Evolutionary conservation across 2,888 invertebrate genomes (phyloP).

Genomic region (Epistrophe grossulariae): DNA sequence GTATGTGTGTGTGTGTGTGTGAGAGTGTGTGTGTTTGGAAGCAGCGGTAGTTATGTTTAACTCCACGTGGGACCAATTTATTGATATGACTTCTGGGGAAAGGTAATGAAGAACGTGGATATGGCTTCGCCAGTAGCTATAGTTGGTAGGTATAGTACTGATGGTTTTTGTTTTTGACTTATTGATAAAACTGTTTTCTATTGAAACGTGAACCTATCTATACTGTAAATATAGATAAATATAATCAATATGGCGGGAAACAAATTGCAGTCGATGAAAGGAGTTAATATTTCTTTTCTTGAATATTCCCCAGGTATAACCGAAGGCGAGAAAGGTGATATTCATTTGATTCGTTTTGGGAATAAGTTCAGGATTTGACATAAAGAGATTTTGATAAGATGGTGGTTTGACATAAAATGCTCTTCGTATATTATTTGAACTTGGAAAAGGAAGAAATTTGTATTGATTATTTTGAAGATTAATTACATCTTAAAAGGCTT

Average conservation of each 20-base stretch:
- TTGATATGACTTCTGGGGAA: slow-evolving; percentile 30
- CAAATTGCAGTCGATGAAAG: slow-evolving; percentile 6
- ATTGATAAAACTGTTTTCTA: slow-evolving; percentile 22
- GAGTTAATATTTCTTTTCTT: neutral
- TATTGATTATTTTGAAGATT: too few relatives aligned
- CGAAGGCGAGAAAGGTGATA: neutral
- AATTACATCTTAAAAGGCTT: too few relatives aligned
- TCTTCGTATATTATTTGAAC: neutral
- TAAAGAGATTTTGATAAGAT: neutral
- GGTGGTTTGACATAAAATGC: too few relatives aligned
- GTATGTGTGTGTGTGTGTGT: neutral
- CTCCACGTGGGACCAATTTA: slow-evolving; percentile 40
- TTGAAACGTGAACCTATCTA: neutral
- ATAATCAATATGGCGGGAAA: slow-evolving; percentile 13
- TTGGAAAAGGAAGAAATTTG: neutral
- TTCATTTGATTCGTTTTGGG: neutral
- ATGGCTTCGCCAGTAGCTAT: neutral
- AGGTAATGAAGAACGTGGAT: slow-evolving; percentile 25
- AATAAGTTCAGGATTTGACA: neutral
- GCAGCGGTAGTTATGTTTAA: neutral
- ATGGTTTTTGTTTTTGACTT: slow-evolving; percentile 26
- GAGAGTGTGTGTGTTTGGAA: neutral
- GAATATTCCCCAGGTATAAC: neutral
- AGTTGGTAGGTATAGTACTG: neutral
- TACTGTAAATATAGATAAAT: neutral